These are phyloP conservation scores for Peromyscus californicus DNA, from an alignment of 2,113 vertebrate species.

Conservation along the genomic window DNA sequence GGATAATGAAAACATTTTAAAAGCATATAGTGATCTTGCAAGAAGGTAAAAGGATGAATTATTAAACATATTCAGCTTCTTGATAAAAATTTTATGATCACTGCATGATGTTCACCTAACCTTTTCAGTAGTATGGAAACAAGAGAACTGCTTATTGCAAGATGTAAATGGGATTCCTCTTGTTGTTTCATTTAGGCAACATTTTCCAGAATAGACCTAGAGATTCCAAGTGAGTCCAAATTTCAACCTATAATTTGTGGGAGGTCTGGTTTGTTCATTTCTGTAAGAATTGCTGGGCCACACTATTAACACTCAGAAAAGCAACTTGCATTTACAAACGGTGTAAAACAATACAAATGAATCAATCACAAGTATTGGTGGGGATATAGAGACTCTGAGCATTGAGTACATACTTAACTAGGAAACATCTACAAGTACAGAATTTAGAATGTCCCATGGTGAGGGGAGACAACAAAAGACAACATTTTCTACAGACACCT, in stretches of 20 bases:
- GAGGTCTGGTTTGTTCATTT: background rate
- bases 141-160: constrained; percentile 75
- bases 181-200: constrained; percentile 80
- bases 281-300: constrained; percentile 38
- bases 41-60: constrained; percentile 74
- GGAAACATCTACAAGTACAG: background rate
- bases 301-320: constrained; percentile 68
- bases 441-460: background rate
- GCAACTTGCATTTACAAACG: constrained; percentile 65
- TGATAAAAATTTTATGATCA: constrained; percentile 80
- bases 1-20: constrained; percentile 71
- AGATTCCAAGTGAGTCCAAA: constrained; percentile 77
- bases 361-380: background rate
- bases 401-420: background rate
- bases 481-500: background rate
- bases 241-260: constrained; percentile 34
- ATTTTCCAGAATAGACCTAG: constrained; percentile 73
- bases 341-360: constrained; percentile 47
- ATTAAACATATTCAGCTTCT: constrained; percentile 79
- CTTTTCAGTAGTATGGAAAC: constrained; percentile 75
- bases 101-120: constrained; percentile 69
- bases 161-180: constrained; percentile 81
- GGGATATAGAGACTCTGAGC: background rate
- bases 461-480: background rate
- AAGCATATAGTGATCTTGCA: constrained; percentile 62